Evolutionary conservation across 2,888 invertebrate species (phyloP).

Genomic region (Diaprepes abbreviatus): DNA sequence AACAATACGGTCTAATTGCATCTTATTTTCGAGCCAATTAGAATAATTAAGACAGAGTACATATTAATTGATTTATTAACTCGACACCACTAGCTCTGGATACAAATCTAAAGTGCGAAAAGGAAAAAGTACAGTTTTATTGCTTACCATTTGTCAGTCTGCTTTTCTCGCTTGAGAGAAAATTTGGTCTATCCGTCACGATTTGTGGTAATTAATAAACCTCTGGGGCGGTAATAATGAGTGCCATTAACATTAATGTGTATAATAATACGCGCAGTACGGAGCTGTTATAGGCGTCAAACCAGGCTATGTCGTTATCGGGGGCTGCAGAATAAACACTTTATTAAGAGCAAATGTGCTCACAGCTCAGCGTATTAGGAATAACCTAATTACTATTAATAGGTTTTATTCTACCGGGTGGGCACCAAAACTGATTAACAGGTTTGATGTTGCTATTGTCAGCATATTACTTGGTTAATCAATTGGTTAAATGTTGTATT

Average conservation of each 20-base stretch:
- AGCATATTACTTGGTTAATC: not conserved
- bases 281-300: constrained; percentile 50
- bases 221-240: constrained; percentile 50
- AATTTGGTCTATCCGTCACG: constrained; percentile 51
- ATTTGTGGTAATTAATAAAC: constrained; percentile 51
- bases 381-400: constrained; percentile 51
- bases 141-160: constrained; percentile 48
- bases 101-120: constrained; percentile 43
- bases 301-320: constrained; percentile 49
- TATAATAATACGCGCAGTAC: constrained; percentile 48
- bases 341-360: constrained; percentile 51
- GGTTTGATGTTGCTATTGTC: constrained; percentile 2
- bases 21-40: constrained; percentile 38
- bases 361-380: constrained; percentile 49
- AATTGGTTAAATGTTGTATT: not conserved
- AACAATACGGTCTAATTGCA: constrained; percentile 40
- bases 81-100: constrained; percentile 35
- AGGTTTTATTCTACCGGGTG: constrained; percentile 46
- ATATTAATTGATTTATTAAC: constrained; percentile 49
- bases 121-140: constrained; percentile 48
- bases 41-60: constrained; percentile 44
- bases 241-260: constrained; percentile 51
- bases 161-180: constrained; percentile 49
- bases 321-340: constrained; percentile 51
- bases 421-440: constrained; percentile 29